These are phyloP conservation scores for Nymphalis polychloros DNA, from an alignment of 2,888 invertebrate genomes.

Conservation along the genomic window DNA sequence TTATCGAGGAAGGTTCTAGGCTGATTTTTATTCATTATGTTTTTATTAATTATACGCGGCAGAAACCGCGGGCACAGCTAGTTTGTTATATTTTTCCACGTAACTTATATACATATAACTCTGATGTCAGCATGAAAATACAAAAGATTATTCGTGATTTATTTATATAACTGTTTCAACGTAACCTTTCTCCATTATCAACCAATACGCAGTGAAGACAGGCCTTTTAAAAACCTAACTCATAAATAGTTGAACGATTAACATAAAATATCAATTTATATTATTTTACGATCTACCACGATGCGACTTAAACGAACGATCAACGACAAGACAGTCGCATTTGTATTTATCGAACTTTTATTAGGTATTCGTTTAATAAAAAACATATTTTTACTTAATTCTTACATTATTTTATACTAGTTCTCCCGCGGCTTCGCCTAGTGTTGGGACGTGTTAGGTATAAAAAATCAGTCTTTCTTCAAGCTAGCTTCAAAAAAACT, in stretches of 20 bases:
- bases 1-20: no score
- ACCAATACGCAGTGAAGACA: background rate
- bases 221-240: constrained; percentile 9
- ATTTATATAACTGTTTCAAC: constrained; percentile 1
- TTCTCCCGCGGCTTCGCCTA: no score
- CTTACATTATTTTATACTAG: no score
- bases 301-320: background rate
- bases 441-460: no score
- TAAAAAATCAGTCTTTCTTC: no score
- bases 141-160: background rate
- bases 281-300: background rate
- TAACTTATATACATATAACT: background rate
- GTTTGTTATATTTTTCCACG: no score
- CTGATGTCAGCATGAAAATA: background rate
- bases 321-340: background rate
- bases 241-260: constrained; percentile 3
- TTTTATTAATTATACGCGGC: no score
- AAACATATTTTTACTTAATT: background rate
- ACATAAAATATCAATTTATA: constrained; percentile 8
- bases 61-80: no score
- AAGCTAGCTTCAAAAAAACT: no score
- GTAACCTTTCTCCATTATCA: constrained; percentile 2
- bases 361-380: background rate
- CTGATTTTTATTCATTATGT: no score
- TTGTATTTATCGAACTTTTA: background rate